These are phyloP conservation scores for Platorchestia sp. DNA, from an alignment of 1,140 invertebrate genomes.

Conservation along the genomic window DNA sequence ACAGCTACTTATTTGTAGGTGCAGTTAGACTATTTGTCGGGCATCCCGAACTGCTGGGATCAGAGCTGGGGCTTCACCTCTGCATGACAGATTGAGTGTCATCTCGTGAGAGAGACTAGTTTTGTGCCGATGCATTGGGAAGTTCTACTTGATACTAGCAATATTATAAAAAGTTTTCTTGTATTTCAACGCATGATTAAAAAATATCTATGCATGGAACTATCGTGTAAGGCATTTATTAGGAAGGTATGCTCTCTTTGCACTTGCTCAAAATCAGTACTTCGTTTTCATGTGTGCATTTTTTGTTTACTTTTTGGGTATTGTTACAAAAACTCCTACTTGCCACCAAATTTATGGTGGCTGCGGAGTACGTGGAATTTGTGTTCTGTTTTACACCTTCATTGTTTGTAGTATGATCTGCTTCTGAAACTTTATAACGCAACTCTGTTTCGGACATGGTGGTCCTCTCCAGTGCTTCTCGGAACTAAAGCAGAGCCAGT, in stretches of 20 bases:
- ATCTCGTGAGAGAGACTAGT: not conserved
- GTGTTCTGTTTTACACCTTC: not conserved
- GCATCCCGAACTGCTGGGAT: not conserved
- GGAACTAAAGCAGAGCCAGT: not conserved
- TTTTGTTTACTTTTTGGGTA: too few relatives aligned
- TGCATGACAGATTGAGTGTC: not conserved
- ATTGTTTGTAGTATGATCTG: not conserved
- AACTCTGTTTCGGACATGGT: not conserved
- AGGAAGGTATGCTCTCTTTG: not conserved
- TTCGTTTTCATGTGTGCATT: not conserved
- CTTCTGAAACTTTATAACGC: not conserved
- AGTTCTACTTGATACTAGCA: not conserved
- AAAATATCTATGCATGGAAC: too few relatives aligned
- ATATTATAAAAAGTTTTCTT: not conserved
- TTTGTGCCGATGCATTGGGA: not conserved
- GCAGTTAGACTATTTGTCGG: not conserved
- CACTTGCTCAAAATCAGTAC: not conserved
- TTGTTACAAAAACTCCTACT: not conserved
- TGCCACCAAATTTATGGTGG: not conserved
- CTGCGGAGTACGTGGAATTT: not conserved
- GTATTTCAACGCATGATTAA: not conserved
- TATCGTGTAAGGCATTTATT: not conserved
- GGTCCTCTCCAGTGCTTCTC: not conserved
- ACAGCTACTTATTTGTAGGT: too few relatives aligned
- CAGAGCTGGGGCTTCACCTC: not conserved